These are phyloP conservation scores for Rhagonycha fulva DNA, from an alignment of 2,888 invertebrate species.

Conservation along the genomic window DNA sequence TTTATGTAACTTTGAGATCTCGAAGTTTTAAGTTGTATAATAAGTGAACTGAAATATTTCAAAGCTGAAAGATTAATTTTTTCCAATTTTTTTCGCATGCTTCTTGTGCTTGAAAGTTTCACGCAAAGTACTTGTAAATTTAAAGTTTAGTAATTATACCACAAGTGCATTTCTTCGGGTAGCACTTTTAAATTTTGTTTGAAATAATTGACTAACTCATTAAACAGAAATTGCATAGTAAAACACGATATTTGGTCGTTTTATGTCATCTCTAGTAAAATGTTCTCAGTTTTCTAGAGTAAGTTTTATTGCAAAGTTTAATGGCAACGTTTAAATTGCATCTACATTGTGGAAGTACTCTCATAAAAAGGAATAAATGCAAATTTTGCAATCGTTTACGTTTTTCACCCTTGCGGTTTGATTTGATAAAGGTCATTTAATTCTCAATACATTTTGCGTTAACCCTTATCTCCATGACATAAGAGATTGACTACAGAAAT, in stretches of 20 bases:
- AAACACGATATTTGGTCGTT: neutral
- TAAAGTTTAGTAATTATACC: neutral
- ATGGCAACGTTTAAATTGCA: conserved; percentile 1
- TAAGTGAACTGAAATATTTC: neutral
- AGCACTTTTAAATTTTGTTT: neutral
- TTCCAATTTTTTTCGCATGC: neutral
- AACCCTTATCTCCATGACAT: conserved; percentile 2
- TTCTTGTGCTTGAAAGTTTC: neutral
- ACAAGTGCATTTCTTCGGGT: neutral
- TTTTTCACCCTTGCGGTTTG: conserved; percentile 2
- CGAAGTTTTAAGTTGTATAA: neutral
- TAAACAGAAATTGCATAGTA: neutral
- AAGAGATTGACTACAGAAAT: neutral
- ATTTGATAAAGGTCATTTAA: conserved; percentile 3
- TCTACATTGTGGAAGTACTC: neutral
- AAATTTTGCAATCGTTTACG: conserved; percentile 4
- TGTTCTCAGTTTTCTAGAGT: conserved; percentile 1
- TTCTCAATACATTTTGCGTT: neutral
- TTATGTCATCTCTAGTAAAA: neutral
- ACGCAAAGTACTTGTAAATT: neutral
- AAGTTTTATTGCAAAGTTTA: neutral
- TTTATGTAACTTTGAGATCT: neutral
- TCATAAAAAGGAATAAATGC: conserved; percentile 3
- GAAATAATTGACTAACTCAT: neutral
- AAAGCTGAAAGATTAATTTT: neutral